phyloP scores from a whole-genome alignment of 2,797 vertebrate genomes.

The Semotilus atromaculatus region DNA sequence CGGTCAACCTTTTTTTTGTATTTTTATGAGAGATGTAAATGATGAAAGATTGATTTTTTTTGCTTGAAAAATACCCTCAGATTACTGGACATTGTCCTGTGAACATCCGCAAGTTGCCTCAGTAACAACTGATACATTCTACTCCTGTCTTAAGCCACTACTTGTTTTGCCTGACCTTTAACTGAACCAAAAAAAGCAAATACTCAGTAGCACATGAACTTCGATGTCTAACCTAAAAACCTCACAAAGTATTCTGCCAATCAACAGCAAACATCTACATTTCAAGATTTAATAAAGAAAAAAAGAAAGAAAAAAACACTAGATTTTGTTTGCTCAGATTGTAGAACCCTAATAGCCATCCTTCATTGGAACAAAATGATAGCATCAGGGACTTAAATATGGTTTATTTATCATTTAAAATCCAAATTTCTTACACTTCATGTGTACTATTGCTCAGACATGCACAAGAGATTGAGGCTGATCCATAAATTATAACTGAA shows the following conservation, averaged over 20 bases:
- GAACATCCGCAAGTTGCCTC: rapidly evolving
- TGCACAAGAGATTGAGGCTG: not conserved
- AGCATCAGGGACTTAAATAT: not conserved
- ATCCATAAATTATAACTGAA: not conserved
- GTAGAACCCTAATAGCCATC: not conserved
- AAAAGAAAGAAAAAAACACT: not conserved
- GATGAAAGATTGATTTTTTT: not conserved
- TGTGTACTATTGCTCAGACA: not conserved
- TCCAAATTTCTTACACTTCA: not conserved
- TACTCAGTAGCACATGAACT: not conserved
- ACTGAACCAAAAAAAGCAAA: not conserved
- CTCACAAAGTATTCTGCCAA: not conserved
- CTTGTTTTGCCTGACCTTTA: not conserved
- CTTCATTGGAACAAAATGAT: not conserved
- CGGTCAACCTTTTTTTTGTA: no score
- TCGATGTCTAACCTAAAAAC: not conserved
- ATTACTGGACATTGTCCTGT: not conserved
- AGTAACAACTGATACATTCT: not conserved
- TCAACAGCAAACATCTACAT: not conserved
- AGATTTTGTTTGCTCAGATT: not conserved
- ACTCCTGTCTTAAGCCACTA: not conserved
- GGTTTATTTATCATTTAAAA: not conserved
- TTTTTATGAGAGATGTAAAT: no score
- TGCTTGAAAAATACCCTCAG: not conserved
- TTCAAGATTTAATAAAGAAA: not conserved